Conservation (phyloP, 2,888 invertebrate genomes). For the Eurois occulta region DNA sequence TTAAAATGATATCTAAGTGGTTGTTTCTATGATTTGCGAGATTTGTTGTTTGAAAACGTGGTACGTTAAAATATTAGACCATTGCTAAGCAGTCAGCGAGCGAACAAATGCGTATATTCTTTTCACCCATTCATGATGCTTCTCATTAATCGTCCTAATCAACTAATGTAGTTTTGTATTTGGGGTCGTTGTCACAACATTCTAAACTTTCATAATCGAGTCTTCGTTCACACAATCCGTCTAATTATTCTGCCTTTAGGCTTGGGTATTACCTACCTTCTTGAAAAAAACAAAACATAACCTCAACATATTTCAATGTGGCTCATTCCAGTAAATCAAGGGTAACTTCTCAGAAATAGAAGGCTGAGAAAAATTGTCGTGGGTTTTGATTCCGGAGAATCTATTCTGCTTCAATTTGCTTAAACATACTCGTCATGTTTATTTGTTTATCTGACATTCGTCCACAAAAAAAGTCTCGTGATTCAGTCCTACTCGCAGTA, state of each 20-base stretch:
- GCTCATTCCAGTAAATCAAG: neutral
- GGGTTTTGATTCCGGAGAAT: neutral
- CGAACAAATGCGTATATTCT: neutral
- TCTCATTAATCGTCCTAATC: too few species aligned
- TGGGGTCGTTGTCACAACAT: neutral
- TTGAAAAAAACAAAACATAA: neutral
- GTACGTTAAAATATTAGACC: neutral
- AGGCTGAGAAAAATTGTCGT: neutral
- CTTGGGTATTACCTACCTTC: neutral
- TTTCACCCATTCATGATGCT: neutral
- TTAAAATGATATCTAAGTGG: neutral
- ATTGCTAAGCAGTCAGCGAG: neutral
- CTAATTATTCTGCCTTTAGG: neutral
- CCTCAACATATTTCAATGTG: neutral
- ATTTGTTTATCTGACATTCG: neutral
- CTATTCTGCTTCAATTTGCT: neutral
- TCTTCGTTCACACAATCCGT: neutral
- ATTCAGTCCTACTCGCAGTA: too few species aligned
- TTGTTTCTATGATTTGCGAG: neutral
- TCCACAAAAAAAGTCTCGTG: neutral
- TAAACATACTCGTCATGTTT: neutral
- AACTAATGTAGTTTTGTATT: neutral
- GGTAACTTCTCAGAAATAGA: neutral
- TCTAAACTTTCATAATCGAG: neutral
- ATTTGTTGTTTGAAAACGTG: slow-evolving; percentile 1